Percentiles rank a stretch among this genome's conserved stretches.
Conservation (phyloP, 2,113 vertebrate genomes). For the Nestor notabilis region DNA sequence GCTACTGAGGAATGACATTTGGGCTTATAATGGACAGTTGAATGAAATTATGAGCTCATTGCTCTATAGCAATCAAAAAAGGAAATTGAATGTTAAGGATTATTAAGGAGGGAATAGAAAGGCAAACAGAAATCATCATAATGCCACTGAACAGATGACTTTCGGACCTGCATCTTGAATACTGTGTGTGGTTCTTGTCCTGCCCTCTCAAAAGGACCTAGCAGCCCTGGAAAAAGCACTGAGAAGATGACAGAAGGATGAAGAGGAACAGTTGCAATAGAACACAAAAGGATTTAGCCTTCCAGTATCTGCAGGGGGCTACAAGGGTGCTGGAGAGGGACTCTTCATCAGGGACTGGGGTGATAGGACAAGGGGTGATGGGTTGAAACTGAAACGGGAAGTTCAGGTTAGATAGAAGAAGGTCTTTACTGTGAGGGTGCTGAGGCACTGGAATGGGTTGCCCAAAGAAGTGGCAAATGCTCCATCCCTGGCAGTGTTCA, state of each 20-base stretch:
- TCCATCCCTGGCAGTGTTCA: background rate
- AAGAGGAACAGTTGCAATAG: background rate
- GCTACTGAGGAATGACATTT: slow-evolving; percentile 45
- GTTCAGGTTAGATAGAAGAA: background rate
- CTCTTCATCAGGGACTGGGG: background rate
- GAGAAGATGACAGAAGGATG: background rate
- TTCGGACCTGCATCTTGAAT: background rate
- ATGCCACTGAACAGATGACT: background rate
- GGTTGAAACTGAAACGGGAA: background rate
- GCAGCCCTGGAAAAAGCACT: background rate
- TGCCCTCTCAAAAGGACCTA: background rate
- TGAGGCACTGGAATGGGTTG: accelerated
- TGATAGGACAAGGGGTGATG: background rate
- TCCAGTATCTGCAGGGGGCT: background rate
- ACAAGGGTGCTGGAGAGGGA: background rate
- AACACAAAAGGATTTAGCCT: background rate
- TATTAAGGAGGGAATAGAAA: slow-evolving; percentile 61
- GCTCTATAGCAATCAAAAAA: slow-evolving; percentile 35
- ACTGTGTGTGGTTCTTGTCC: background rate
- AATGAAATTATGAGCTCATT: slow-evolving; percentile 57
- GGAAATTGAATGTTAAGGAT: slow-evolving; percentile 50
- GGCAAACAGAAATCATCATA: slow-evolving; percentile 20
- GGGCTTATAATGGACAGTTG: slow-evolving; percentile 47
- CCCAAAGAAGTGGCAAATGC: no score
- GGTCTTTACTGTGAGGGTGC: background rate